These are phyloP conservation scores for Panthera leo DNA, from an alignment of 2,113 vertebrate species.

Conservation along the genomic window DNA sequence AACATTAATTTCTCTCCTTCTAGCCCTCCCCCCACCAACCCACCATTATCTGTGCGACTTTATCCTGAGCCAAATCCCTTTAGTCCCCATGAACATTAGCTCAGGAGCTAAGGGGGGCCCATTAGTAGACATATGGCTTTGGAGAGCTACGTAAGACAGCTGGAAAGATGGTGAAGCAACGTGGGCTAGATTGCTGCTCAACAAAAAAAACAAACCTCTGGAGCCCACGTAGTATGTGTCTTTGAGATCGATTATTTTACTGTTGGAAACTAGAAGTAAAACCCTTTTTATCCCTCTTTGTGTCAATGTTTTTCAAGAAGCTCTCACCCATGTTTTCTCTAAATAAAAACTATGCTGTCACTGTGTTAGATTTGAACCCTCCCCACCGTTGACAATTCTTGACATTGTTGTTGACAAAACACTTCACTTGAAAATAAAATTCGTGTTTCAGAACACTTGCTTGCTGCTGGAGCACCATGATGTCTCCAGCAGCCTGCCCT, in stretches of 20 bases:
- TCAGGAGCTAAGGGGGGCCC: not conserved
- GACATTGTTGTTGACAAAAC: not conserved
- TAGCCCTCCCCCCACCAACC: not conserved
- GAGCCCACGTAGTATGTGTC: not conserved
- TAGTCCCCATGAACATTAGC: not conserved
- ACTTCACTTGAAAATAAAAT: not conserved
- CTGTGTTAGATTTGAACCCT: not conserved
- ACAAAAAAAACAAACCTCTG: not conserved
- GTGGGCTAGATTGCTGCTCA: not conserved
- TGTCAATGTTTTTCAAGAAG: not conserved
- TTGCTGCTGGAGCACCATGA: not conserved
- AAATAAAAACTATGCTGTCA: not conserved
- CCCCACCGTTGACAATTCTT: not conserved
- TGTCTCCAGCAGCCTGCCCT: not conserved
- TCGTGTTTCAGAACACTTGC: not conserved
- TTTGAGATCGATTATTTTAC: not conserved
- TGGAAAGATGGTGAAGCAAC: not conserved
- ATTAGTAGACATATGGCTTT: not conserved
- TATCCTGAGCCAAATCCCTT: not conserved
- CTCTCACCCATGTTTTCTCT: not conserved
- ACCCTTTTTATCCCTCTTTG: not conserved
- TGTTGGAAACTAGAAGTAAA: not conserved
- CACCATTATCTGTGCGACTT: not conserved
- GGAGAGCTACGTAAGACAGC: not conserved
- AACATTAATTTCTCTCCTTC: not conserved